A percentile compares a stretch with the other conserved stretches of the same genome.
phyloP scores from a whole-genome alignment of 1,140 invertebrate species.

The Palaemon carinicauda region DNA sequence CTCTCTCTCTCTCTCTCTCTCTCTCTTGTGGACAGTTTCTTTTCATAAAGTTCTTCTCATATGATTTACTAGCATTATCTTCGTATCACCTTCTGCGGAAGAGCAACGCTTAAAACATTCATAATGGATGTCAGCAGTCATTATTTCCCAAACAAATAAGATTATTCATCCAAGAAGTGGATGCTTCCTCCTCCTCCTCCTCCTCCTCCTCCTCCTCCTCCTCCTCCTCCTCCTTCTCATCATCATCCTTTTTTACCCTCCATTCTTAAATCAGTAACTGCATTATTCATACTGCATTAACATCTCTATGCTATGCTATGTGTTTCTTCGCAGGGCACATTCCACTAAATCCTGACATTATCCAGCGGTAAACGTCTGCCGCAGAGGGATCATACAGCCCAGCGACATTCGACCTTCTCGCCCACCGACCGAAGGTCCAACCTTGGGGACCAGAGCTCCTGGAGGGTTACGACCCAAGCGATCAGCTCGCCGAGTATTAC shows the following conservation, averaged over 20 bases:
- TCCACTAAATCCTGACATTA: slow-evolving; percentile 43
- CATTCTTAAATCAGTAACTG: slow-evolving; percentile 9
- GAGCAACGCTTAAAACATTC: no score
- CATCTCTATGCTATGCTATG: slow-evolving; percentile 44
- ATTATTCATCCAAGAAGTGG: no score
- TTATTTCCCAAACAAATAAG: no score
- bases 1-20: not conserved
- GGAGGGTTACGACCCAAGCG: not conserved
- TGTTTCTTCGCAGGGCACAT: slow-evolving; percentile 33
- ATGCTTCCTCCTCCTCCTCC: not conserved
- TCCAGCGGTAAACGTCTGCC: not conserved
- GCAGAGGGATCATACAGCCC: not conserved
- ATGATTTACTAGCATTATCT: no score
- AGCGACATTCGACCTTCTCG: not conserved
- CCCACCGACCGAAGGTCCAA: not conserved
- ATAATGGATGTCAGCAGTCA: no score
- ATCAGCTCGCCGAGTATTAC: slow-evolving; percentile 34
- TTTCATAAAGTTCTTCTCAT: not conserved
- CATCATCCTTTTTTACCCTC: not conserved
- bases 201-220: not conserved
- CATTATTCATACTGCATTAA: slow-evolving; percentile 47
- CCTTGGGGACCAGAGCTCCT: no score
- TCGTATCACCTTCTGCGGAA: no score
- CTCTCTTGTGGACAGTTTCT: not conserved
- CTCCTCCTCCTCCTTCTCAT: not conserved